Evolutionary conservation across 1,140 invertebrate species (phyloP).

Genomic region (Kradibia gibbosae): DNA sequence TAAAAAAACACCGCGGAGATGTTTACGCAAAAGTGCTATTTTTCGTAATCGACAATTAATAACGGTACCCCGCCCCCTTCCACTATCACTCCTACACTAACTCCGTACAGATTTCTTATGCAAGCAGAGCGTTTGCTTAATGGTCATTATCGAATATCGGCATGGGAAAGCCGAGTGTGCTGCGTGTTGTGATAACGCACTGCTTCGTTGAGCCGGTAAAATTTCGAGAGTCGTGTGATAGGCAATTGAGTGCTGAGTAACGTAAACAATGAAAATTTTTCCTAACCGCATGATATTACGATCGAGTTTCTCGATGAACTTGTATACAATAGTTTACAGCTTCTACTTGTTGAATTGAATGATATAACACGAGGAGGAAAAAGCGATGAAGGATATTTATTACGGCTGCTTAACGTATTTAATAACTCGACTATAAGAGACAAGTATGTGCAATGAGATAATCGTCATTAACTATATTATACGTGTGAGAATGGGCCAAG

Average conservation of each 20-base stretch:
- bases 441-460: not conserved
- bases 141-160: not conserved
- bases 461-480: not conserved
- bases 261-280: not conserved
- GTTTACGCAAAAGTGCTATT: too few species aligned
- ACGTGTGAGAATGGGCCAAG: not conserved
- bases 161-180: not conserved
- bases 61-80: too few species aligned
- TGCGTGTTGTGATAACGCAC: not conserved
- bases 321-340: too few species aligned
- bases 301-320: too few species aligned
- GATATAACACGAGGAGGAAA: too few species aligned
- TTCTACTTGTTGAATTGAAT: too few species aligned
- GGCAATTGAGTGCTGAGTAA: not conserved
- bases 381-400: not conserved
- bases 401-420: not conserved
- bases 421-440: not conserved
- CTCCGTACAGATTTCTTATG: too few species aligned
- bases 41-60: too few species aligned
- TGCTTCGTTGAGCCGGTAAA: not conserved
- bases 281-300: not conserved
- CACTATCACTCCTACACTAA: too few species aligned
- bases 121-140: not conserved
- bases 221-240: not conserved
- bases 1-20: too few species aligned